Evolutionary conservation across 2,888 invertebrate species (phyloP), one percentile per base, ranked within the genome.

Genomic region (Drosophila affinis): DNA sequence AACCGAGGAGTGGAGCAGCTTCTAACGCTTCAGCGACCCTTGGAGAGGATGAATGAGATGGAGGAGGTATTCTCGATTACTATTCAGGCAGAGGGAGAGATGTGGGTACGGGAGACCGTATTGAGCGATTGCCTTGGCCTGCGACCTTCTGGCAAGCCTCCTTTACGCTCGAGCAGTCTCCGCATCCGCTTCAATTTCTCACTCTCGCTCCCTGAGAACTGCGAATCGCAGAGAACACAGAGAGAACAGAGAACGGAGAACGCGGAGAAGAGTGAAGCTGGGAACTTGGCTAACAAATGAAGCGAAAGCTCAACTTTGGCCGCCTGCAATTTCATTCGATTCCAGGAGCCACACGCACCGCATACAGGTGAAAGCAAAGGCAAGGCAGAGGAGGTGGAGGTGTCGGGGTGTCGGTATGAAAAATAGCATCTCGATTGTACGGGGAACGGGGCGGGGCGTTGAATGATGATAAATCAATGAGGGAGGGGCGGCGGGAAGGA

Each of bases 261-360:
- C 27, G 27, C 5, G 27, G 6, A 12, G 5, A 14, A 39, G 39
- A 14, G 39, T 39, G 49, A 69, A 57, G 69, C 46, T 58, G 58
- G 68, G 79, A 57, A 76, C 78, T 76, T 78, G 78, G 61, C 72
- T 64, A 79, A 87, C 87, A 79, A 82, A 82, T 87, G 81, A 87
- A 79, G 85, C 82, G 68, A 72, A 61, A 62, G 77, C 72, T 77
- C 54, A 82, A 87, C 87, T 85, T 75, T 77, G 70, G 68, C 62
- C 67, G 72, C 61, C 53, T 62, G 67, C 71, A 65, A 62, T 79
- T 87, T 81, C 56, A 77, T 84, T 84, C 77, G 75, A 83, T 75
- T 82, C 5, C 39, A 39, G 7, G 39, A 7, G 7, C 39, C 39
- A 39, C n/a, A 39, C 39, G 39, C 39, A 39, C 14, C 59, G 62